Evolutionary conservation across 2,113 vertebrate species (phyloP), one percentile per base, ranked within the genome.

Genomic region (Carlito syrichta): DNA sequence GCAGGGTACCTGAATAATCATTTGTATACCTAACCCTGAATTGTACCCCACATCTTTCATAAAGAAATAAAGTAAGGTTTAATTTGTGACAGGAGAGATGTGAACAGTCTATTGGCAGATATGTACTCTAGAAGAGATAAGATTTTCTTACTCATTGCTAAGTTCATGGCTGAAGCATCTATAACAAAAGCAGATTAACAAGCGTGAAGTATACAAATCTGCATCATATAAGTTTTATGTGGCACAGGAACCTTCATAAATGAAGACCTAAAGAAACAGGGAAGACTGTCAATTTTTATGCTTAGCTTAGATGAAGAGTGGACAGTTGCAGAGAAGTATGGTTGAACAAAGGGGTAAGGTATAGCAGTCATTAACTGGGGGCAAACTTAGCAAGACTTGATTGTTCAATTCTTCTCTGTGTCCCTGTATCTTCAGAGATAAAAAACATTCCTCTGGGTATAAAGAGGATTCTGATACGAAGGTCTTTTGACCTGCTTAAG

Each of bases 351-450:
- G 19, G 17, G 38, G 6, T 30, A 32, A 45, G 43, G n/a, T 9
- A 43, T 17, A 38, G 2, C 22, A 0, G 17, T 12, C 4, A 63
- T 3, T 2, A 27, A 63, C 3, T 22, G 7, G 35, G 16, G 16
- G 45, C n/a, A 0, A 35, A 62, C 2, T 8, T 68, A 7, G 27
- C 6, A 20, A 17, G 23, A 43, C 71, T 40, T 23, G 4, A 6
- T 19, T 17, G 35, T 32, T 40, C 12, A 54, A 8, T 32, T 56
- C 27, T 62, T 40, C 58, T 90, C 27, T 43, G 11, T 10, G 48
- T 43, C 20, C 48, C n/a, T 38, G 20, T 90, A n/a, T 13, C 35
- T 78, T 52, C 8, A 68, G 58, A 66, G 50, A 54, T 23, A 50
- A 78, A n/a, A 5, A 12, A 17, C 17, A 32, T 14, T 54, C 12